Evolutionary conservation across 2,113 vertebrate species (phyloP).

Genomic region (Centropus bengalensis): DNA sequence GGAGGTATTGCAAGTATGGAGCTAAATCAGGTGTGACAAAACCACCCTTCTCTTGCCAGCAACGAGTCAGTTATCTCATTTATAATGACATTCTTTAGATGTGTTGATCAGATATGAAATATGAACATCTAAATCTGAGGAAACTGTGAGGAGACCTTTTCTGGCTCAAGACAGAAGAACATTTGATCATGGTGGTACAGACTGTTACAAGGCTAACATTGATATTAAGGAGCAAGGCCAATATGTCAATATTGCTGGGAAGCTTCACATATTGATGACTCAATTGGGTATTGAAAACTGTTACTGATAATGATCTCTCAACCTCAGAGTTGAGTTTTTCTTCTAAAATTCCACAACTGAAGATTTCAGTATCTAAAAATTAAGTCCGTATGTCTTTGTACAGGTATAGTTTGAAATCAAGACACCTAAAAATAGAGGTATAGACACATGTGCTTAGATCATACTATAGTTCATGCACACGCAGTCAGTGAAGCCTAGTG

Average conservation of each 20-base stretch:
- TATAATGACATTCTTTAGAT: neutral
- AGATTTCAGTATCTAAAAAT: neutral
- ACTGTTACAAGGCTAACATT: neutral
- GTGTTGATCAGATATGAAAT: neutral
- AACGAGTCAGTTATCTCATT: neutral
- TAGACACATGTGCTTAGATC: neutral
- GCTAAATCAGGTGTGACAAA: neutral
- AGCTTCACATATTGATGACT: neutral
- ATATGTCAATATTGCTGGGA: neutral
- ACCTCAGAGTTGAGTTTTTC: accelerated
- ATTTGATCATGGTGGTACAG: neutral
- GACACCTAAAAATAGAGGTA: neutral
- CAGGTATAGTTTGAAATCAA: neutral
- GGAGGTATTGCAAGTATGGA: neutral
- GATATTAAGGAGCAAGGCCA: neutral
- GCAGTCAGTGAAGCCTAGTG: neutral
- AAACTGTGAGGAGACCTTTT: neutral
- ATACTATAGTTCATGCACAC: accelerated
- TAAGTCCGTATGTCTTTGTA: neutral
- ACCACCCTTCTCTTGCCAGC: neutral
- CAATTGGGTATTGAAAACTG: neutral
- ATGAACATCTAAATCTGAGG: neutral
- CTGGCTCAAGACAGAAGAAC: neutral
- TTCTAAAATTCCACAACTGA: neutral
- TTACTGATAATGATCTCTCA: neutral